These are phyloP conservation scores for Pampus argenteus DNA, from an alignment of 2,797 vertebrate species.

Conservation along the genomic window DNA sequence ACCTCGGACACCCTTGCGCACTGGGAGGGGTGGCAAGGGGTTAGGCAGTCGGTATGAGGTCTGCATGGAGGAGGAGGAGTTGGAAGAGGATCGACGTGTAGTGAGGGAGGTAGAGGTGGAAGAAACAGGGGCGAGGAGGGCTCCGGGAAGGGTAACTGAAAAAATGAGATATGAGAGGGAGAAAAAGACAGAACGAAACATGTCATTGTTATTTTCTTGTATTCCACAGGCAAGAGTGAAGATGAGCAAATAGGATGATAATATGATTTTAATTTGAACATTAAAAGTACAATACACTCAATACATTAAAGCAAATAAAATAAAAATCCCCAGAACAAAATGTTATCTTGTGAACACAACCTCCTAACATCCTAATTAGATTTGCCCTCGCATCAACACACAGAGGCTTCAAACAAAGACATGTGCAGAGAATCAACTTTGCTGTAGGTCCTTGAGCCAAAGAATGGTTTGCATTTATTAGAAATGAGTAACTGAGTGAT, in stretches of 20 bases:
- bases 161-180: conserved; percentile 22
- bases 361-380: background rate
- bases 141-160: conserved; percentile 89
- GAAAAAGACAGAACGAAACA: conserved; percentile 1
- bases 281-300: background rate
- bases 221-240: conserved; percentile 4
- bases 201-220: background rate
- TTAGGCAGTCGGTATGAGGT: conserved; percentile 88
- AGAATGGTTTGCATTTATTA: conserved; percentile 30
- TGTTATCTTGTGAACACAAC: background rate
- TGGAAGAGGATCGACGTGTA: conserved; percentile 82
- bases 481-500: conserved; percentile 20
- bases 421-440: conserved; percentile 13
- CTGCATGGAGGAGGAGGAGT: conserved; percentile 86
- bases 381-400: background rate
- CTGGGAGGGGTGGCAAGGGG: conserved; percentile 86
- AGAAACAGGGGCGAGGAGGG: conserved; percentile 83
- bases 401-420: conserved; percentile 17
- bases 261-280: background rate
- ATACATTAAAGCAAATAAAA: background rate
- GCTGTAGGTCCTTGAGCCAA: background rate
- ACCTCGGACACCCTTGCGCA: conserved; percentile 88
- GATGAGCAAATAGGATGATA: background rate
- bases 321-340: conserved; percentile 5
- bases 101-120: conserved; percentile 81